Percentiles rank a stretch among this genome's conserved stretches.
Conservation (phyloP, 1,140 invertebrate genomes). For the Neodiprion fabricii region DNA sequence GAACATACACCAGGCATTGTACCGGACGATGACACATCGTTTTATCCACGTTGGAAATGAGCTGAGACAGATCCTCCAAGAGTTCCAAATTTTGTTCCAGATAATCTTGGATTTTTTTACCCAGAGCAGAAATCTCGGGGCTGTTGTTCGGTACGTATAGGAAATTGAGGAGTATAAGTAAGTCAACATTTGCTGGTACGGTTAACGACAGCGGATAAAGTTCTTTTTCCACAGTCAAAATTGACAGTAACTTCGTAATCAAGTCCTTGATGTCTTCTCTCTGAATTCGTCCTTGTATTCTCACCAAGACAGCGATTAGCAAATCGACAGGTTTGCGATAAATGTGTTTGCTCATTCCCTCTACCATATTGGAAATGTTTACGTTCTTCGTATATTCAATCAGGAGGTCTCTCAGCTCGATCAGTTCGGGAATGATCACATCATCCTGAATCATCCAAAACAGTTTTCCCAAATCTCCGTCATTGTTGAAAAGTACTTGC, state of each 20-base stretch:
- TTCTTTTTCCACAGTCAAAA: constrained; percentile 23
- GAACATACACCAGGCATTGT: neutral
- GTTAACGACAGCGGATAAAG: constrained; percentile 12
- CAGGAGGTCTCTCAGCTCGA: constrained; percentile 21
- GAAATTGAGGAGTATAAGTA: constrained; percentile 22
- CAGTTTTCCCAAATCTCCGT: constrained; percentile 20
- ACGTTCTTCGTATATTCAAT: neutral
- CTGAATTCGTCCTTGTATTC: constrained; percentile 18
- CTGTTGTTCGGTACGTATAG: constrained; percentile 16
- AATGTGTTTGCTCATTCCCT: constrained; percentile 22
- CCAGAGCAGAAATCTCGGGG: neutral
- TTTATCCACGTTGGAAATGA: neutral
- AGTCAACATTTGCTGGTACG: constrained; percentile 23
- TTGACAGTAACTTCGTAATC: constrained; percentile 20
- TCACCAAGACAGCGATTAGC: constrained; percentile 25
- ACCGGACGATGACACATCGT: neutral
- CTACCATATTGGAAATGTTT: neutral
- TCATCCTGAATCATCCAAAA: constrained; percentile 22
- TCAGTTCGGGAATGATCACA: constrained; percentile 17
- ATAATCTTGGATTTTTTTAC: neutral
- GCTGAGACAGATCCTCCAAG: neutral
- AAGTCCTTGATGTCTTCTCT: neutral
- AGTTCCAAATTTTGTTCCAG: neutral
- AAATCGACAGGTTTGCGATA: constrained; percentile 26
- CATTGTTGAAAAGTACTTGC: constrained; percentile 9